These are phyloP conservation scores for Mongoloraphidia duomilia DNA, from an alignment of 2,888 invertebrate genomes.

Conservation along the genomic window DNA sequence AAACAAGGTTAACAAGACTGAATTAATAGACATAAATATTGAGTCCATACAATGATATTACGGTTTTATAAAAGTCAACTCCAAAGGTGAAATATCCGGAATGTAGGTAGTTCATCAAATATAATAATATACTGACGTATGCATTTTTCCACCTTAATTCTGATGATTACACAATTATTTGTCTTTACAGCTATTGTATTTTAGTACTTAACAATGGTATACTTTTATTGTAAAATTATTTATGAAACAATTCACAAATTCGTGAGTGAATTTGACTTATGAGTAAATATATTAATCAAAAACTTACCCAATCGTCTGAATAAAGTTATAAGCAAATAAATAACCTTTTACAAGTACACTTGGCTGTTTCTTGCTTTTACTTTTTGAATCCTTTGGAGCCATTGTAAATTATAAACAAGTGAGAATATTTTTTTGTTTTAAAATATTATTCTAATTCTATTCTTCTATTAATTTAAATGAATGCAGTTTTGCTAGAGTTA, in stretches of 20 bases:
- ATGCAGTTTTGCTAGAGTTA: no score
- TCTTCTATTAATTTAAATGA: no score
- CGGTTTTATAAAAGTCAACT: constrained; percentile 7
- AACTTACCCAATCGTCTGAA: constrained; percentile 60
- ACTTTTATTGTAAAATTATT: constrained; percentile 4
- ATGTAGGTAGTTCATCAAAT: no score
- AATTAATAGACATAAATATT: constrained; percentile 5
- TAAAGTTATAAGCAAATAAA: constrained; percentile 52
- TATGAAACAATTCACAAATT: background rate
- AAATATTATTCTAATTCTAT: no score
- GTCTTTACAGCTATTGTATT: no score
- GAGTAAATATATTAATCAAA: constrained; percentile 5
- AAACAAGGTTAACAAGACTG: constrained; percentile 1
- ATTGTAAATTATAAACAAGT: no score
- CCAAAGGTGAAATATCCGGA: constrained; percentile 6
- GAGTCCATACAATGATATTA: background rate
- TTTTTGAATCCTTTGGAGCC: no score
- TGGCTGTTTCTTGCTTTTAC: constrained; percentile 30
- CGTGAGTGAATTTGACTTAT: background rate
- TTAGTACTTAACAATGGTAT: no score
- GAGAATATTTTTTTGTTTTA: no score
- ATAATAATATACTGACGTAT: no score
- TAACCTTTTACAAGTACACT: constrained; percentile 43
- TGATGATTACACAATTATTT: no score
- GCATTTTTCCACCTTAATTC: no score